Conservation (phyloP, 2,888 invertebrate genomes). For the Melinaea marsaeus region DNA sequence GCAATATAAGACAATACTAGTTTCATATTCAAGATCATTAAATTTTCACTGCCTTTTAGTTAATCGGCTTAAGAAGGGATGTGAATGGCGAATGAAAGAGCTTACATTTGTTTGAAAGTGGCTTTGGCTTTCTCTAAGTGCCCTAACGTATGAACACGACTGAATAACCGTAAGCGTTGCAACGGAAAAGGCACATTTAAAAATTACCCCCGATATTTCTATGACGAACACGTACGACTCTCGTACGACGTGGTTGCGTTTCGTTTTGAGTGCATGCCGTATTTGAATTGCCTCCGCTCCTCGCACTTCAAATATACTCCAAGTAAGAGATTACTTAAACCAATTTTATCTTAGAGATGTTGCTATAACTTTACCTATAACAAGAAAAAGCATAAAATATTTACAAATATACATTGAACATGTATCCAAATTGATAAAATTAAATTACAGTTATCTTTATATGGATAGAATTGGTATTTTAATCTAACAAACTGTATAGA, state of each 20-base stretch:
- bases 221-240: conserved; percentile 69
- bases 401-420: too few relatives aligned
- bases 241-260: conserved; percentile 32
- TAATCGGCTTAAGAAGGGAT: conserved; percentile 61
- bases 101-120: conserved; percentile 74
- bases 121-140: conserved; percentile 70
- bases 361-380: conserved; percentile 53
- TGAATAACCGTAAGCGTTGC: conserved; percentile 71
- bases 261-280: conserved; percentile 57
- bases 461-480: not conserved
- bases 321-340: conserved; percentile 60
- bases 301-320: conserved; percentile 46
- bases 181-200: conserved; percentile 70
- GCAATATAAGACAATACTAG: conserved; percentile 16
- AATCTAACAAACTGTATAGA: not conserved
- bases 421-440: too few relatives aligned
- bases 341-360: conserved; percentile 66
- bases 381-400: too few relatives aligned
- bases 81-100: conserved; percentile 58
- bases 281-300: conserved; percentile 47
- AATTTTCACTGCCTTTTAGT: conserved; percentile 66
- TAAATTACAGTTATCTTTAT: too few relatives aligned
- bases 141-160: conserved; percentile 58
- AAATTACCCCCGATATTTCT: conserved; percentile 70
- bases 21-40: conserved; percentile 58